Evolutionary conservation across 1,140 invertebrate species (phyloP).

Genomic region (Euschistus heros): DNA sequence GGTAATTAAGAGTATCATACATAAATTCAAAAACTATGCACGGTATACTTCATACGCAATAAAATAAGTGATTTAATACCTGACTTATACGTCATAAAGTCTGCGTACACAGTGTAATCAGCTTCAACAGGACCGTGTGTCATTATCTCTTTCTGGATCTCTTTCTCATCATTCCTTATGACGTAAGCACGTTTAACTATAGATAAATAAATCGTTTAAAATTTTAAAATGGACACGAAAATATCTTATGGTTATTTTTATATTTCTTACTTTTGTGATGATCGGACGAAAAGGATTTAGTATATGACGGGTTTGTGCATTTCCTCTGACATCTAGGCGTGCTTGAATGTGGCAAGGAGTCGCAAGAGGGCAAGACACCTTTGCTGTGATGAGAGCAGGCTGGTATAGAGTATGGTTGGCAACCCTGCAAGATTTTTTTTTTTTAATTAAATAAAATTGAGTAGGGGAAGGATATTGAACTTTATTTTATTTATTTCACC

Average conservation of each 20-base stretch:
- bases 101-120: conserved; percentile 40
- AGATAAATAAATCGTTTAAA: not conserved
- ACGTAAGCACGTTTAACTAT: not conserved
- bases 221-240: not conserved
- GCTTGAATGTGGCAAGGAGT: not conserved
- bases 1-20: too few relatives aligned
- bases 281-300: conserved; percentile 8
- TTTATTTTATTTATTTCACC: too few relatives aligned
- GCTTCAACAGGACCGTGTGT: conserved; percentile 42
- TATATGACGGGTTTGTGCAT: conserved; percentile 17
- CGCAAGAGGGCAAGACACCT: conserved; percentile 57
- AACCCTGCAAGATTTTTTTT: conserved; percentile 55
- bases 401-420: conserved; percentile 69
- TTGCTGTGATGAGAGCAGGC: conserved; percentile 81
- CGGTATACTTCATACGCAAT: too few relatives aligned
- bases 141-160: conserved; percentile 27
- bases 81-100: conserved; percentile 38
- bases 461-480: too few relatives aligned
- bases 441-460: too few relatives aligned
- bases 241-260: not conserved
- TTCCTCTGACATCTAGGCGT: conserved; percentile 21
- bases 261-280: conserved; percentile 19
- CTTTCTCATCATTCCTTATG: not conserved
- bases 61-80: conserved; percentile 41
- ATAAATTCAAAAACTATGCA: too few relatives aligned